Evolutionary conservation across 2,113 vertebrate genomes (phyloP).

Genomic region (Scatophagus argus): DNA sequence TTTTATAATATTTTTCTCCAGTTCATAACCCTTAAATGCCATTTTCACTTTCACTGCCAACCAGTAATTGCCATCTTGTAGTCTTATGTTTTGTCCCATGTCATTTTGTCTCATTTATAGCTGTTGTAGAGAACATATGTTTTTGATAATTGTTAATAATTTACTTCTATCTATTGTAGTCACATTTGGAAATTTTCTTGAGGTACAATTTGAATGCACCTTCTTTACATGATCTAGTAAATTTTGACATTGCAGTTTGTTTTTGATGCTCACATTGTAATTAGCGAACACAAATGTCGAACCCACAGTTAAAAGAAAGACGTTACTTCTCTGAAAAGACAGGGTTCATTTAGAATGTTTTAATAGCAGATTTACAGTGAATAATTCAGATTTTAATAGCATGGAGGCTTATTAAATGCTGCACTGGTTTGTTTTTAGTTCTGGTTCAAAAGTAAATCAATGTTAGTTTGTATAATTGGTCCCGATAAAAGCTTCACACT

Average conservation of each 20-base stretch:
- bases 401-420: conserved; percentile 33
- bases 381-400: conserved; percentile 32
- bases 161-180: neutral
- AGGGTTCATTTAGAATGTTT: conserved; percentile 24
- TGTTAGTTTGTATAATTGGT: conserved; percentile 47
- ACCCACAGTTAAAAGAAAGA: conserved; percentile 18
- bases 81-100: neutral
- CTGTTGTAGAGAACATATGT: too few species aligned
- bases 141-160: conserved; percentile 20
- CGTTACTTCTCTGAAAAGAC: conserved; percentile 13
- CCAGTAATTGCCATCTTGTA: neutral
- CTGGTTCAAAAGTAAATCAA: conserved; percentile 55
- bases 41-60: conserved; percentile 9
- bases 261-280: conserved; percentile 35
- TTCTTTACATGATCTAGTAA: conserved; percentile 1
- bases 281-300: conserved; percentile 2
- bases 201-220: neutral
- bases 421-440: conserved; percentile 46
- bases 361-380: conserved; percentile 29
- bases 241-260: conserved; percentile 15
- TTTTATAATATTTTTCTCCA: conserved; percentile 12
- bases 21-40: conserved; percentile 24
- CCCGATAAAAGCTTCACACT: conserved; percentile 22
- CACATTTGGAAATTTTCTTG: conserved; percentile 13
- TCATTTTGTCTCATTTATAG: conserved; percentile 6